These are phyloP conservation scores for Silurus lanzhouensis DNA, from an alignment of 2,797 vertebrate species.

Conservation along the genomic window DNA sequence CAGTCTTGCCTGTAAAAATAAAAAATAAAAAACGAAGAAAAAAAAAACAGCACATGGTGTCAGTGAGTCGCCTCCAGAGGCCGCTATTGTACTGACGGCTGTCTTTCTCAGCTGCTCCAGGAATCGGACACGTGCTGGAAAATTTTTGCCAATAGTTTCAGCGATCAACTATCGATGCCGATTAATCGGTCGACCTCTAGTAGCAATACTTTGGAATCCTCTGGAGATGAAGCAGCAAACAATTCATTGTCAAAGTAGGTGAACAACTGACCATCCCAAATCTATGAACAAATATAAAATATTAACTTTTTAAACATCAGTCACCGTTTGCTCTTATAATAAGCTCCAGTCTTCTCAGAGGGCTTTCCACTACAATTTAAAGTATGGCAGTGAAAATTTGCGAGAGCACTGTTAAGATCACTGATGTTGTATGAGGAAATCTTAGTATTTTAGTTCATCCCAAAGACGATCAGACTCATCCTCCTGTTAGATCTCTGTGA, in stretches of 20 bases:
- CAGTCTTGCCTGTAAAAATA: too few species aligned
- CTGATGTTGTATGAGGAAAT: background rate
- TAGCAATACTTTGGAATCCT: background rate
- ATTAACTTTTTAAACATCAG: background rate
- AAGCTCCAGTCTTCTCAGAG: background rate
- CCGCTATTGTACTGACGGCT: too few species aligned
- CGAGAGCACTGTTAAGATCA: background rate
- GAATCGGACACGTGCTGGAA: too few species aligned
- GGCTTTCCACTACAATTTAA: background rate
- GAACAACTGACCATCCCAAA: background rate
- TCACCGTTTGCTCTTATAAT: background rate
- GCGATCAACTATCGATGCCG: too few species aligned
- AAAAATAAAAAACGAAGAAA: too few species aligned
- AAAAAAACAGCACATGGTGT: too few species aligned
- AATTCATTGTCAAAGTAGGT: background rate
- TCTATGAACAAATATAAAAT: too few species aligned
- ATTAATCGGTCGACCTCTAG: background rate
- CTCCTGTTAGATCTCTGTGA: background rate
- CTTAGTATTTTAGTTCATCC: background rate
- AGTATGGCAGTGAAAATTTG: background rate
- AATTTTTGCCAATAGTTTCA: too few species aligned
- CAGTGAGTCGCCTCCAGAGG: too few species aligned
- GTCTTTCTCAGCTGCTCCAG: too few species aligned
- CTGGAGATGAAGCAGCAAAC: background rate
- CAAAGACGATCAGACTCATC: background rate